Base-by-base conservation (phyloP, 1,140 invertebrate species). In the Drosophila triauraria region DNA sequence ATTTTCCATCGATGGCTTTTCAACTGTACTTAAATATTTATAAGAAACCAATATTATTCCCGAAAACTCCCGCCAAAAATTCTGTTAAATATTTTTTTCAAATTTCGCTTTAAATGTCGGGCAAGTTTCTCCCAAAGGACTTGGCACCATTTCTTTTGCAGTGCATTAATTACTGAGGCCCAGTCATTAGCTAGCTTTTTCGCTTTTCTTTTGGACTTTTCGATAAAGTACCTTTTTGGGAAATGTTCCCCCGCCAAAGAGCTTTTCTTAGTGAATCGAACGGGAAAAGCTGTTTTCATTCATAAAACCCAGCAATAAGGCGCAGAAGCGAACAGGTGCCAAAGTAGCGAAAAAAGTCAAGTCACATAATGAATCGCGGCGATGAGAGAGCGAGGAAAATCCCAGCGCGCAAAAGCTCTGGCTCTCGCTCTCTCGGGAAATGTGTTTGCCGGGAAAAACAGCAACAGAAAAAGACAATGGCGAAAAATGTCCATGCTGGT, bases 261-360 rank as follows among this genome's bases (percentile, higher is more conserved):
- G 61, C 61, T 77, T 77, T 69, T 56, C 23, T 17, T 10, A 4
- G 23, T 20, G 44, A 59, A 47, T 30, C 12, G 10, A 8, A 20
- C 23, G 27, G 4, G n/a, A 53, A 62, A 78, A 86, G 75, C 82
- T 69, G 46, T 20, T 56, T 79, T 88, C 84, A 88, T 88, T 88
- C 84, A 88, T 88, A 85, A 88, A 88, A 81, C 40, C 6, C 61
- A 48, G 68, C 32, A 32, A 44, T 42, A 63, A 25, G 42, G 85
- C 84, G 84, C 84, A 80, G 84, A 81, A 70, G 67, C 69, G 76
- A 44, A 51, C 51, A 79, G 54, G 48, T 80, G 76, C 76, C 76
- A 79, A 64, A 43, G 56, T 17, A 10, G 13, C 35, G 13, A 56
- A 56, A 25, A 63, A 80, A 44, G 32, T 27, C 77, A 65, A 87